A percentile compares a stretch with the other conserved stretches of the same genome.
phyloP scores from a whole-genome alignment of 2,797 vertebrate species.

The Adelosebastes latens region DNA sequence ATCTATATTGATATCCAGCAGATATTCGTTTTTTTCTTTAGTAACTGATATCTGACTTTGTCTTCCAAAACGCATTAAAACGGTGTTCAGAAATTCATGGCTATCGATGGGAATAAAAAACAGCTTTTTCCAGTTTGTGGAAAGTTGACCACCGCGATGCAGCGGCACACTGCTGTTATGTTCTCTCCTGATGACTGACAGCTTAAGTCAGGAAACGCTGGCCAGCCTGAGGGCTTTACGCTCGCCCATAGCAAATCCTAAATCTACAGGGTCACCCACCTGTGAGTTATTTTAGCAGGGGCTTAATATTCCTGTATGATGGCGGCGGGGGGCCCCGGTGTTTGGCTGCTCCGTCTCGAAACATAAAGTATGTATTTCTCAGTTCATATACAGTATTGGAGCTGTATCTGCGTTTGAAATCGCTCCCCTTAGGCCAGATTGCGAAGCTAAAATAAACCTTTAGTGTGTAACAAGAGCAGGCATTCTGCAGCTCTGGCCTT shows the following conservation, averaged over 20 bases:
- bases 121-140: slow-evolving; percentile 65
- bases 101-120: slow-evolving; percentile 36
- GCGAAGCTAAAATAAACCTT: slow-evolving; percentile 61
- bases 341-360: slow-evolving; percentile 40
- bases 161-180: slow-evolving; percentile 63
- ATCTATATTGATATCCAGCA: slow-evolving; percentile 26
- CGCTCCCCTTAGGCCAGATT: slow-evolving; percentile 39
- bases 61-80: slow-evolving; percentile 50
- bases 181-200: slow-evolving; percentile 70
- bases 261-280: slow-evolving; percentile 66
- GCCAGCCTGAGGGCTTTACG: slow-evolving; percentile 52
- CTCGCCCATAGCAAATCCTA: slow-evolving; percentile 51
- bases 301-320: slow-evolving; percentile 50
- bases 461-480: slow-evolving; percentile 53
- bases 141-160: slow-evolving; percentile 45
- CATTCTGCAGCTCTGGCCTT: slow-evolving; percentile 41
- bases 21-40: slow-evolving; percentile 11
- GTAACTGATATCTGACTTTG: slow-evolving; percentile 43
- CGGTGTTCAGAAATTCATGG: slow-evolving; percentile 32
- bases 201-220: slow-evolving; percentile 56
- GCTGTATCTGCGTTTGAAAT: slow-evolving; percentile 51
- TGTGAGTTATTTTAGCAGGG: slow-evolving; percentile 68
- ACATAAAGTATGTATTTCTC: slow-evolving; percentile 62
- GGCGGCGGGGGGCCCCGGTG: slow-evolving; percentile 26
- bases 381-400: slow-evolving; percentile 30